phyloP scores from a whole-genome alignment of 1,140 invertebrate species.

The Centruroides vittatus region DNA sequence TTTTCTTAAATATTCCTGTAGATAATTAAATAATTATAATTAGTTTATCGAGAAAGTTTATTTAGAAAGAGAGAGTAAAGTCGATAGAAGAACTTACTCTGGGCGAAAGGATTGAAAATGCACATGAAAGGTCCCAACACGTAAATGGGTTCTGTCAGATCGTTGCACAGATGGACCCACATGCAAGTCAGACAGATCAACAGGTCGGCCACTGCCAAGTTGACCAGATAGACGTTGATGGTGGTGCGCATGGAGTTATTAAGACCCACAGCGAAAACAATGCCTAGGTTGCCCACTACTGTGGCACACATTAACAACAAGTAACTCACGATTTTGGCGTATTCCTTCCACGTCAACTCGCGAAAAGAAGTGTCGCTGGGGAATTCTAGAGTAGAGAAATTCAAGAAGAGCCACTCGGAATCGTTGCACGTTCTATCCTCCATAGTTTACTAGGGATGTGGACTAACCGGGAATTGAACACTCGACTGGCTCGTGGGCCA shows the following conservation, averaged over 20 bases:
- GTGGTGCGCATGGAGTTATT: constrained; percentile 31
- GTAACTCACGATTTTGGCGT: neutral
- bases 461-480: too few species aligned
- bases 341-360: neutral
- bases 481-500: too few species aligned
- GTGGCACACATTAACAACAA: neutral
- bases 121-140: constrained; percentile 33
- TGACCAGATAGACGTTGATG: constrained; percentile 32
- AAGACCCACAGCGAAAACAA: constrained; percentile 35
- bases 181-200: constrained; percentile 33
- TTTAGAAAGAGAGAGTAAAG: too few species aligned
- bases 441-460: too few species aligned
- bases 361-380: too few species aligned
- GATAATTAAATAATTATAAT: too few species aligned
- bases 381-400: too few species aligned
- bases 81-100: constrained; percentile 27
- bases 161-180: constrained; percentile 34
- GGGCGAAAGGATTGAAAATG: constrained; percentile 36
- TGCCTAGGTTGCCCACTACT: constrained; percentile 35
- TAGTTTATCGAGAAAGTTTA: too few species aligned
- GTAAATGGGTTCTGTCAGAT: constrained; percentile 24
- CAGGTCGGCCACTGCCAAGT: constrained; percentile 30
- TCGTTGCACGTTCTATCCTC: too few species aligned
- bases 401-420: too few species aligned
- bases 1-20: too few species aligned